Conservation (phyloP, 2,797 vertebrate genomes). For the Heteromormyrus szaboi region DNA sequence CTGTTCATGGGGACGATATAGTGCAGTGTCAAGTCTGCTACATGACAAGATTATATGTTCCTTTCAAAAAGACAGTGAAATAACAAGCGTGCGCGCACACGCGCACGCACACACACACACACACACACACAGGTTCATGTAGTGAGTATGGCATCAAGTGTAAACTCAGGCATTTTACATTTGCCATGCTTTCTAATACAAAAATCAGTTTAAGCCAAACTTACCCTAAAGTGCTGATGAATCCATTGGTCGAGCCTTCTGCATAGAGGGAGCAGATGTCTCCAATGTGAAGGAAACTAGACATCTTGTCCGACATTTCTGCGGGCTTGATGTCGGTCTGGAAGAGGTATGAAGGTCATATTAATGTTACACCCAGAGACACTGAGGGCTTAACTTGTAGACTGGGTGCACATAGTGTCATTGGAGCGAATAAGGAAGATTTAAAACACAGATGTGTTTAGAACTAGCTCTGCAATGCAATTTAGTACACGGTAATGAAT, state of each 20-base stretch:
- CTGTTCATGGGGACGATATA: not conserved
- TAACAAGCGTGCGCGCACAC: not conserved
- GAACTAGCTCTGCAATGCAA: not conserved
- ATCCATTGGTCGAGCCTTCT: conserved; percentile 81
- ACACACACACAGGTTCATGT: not conserved
- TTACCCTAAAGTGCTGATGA: conserved; percentile 85
- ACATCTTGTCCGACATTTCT: conserved; percentile 85
- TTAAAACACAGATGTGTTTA: not conserved
- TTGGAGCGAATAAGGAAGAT: not conserved
- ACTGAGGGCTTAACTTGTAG: not conserved
- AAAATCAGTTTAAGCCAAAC: conserved; percentile 28
- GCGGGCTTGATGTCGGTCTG: conserved; percentile 7
- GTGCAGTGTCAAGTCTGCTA: not conserved
- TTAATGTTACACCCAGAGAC: not conserved
- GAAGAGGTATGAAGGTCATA: conserved; percentile 28
- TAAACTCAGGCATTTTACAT: not conserved
- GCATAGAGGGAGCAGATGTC: conserved; percentile 84
- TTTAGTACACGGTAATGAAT: not conserved
- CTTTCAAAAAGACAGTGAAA: not conserved
- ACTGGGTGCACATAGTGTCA: not conserved
- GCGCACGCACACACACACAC: not conserved
- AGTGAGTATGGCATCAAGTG: not conserved
- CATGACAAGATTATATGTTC: not conserved
- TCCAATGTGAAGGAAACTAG: conserved; percentile 84
- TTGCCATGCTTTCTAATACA: not conserved